Evolutionary conservation across 2,888 invertebrate genomes (phyloP).

Genomic region (Gortyna flavago): DNA sequence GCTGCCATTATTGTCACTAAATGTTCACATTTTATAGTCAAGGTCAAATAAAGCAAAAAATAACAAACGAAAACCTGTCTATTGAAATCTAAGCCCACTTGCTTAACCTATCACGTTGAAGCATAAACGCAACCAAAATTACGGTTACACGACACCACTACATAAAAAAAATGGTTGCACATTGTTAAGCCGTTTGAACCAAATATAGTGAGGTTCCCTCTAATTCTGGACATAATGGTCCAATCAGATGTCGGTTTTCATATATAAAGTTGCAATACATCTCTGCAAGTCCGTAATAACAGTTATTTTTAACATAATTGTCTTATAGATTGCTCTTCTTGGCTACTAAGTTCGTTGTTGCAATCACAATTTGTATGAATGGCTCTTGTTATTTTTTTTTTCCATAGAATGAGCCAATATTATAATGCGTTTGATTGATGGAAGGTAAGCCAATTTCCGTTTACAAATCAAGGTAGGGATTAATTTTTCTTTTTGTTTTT

Average conservation of each 20-base stretch:
- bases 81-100: slow-evolving; percentile 6
- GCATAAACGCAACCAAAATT: slow-evolving; percentile 32
- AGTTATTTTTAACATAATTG: slow-evolving; percentile 50
- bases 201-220: slow-evolving; percentile 44
- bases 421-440: slow-evolving; percentile 1
- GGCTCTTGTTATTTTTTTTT: neutral
- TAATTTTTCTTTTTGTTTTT: slow-evolving; percentile 5
- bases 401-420: neutral
- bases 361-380: slow-evolving; percentile 14
- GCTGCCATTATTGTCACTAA: neutral
- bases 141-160: slow-evolving; percentile 12
- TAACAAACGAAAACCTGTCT: neutral
- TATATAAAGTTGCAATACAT: slow-evolving; percentile 39
- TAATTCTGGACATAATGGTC: slow-evolving; percentile 48
- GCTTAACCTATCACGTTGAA: slow-evolving; percentile 5
- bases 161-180: slow-evolving; percentile 39
- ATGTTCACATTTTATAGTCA: neutral
- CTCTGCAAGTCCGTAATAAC: slow-evolving; percentile 45
- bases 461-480: slow-evolving; percentile 3
- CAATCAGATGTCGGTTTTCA: slow-evolving; percentile 46
- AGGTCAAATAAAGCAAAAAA: neutral
- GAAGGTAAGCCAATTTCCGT: neutral
- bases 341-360: slow-evolving; percentile 17
- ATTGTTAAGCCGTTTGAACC: slow-evolving; percentile 45
- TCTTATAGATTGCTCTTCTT: slow-evolving; percentile 44